Percentiles rank a stretch among this genome's conserved stretches.
Evolutionary conservation across 2,797 vertebrate species (phyloP).

Genomic region (Leptodactylus fallax): DNA sequence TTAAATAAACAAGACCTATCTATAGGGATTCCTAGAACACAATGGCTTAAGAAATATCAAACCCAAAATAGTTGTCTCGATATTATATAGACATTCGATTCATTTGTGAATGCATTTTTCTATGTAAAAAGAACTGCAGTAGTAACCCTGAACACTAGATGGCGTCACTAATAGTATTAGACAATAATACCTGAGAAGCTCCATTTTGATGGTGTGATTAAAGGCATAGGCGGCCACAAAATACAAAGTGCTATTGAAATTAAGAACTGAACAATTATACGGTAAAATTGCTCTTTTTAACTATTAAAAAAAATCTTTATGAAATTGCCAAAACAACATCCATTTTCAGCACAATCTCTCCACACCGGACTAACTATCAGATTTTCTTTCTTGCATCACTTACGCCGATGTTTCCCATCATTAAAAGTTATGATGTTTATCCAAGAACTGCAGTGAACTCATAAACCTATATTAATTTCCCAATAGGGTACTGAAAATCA

Average conservation of each 20-base stretch:
- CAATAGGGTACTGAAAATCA: slow-evolving; percentile 77
- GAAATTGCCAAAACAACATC: slow-evolving; percentile 44
- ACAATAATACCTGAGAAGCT: background rate
- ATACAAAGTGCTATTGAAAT: slow-evolving; percentile 21
- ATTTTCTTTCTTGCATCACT: slow-evolving; percentile 62
- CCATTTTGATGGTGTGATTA: background rate
- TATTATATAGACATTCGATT: too few species aligned
- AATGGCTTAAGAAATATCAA: too few species aligned
- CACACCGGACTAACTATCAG: slow-evolving; percentile 51
- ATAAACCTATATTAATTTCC: slow-evolving; percentile 79
- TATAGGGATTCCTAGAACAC: too few species aligned
- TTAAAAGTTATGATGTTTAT: slow-evolving; percentile 82
- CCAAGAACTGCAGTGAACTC: slow-evolving; percentile 78
- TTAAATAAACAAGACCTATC: too few species aligned
- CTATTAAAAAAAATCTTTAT: slow-evolving; percentile 38
- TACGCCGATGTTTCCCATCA: slow-evolving; percentile 78
- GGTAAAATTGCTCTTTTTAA: background rate
- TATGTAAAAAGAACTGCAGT: background rate
- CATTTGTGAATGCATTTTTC: too few species aligned
- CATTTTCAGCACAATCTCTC: slow-evolving; percentile 45
- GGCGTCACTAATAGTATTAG: background rate
- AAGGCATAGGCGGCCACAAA: background rate
- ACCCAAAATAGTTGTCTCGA: too few species aligned
- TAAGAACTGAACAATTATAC: slow-evolving; percentile 11
- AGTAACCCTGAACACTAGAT: background rate